These are phyloP conservation scores for Pachyramphus minor DNA, from an alignment of 2,113 vertebrate species.

Conservation along the genomic window DNA sequence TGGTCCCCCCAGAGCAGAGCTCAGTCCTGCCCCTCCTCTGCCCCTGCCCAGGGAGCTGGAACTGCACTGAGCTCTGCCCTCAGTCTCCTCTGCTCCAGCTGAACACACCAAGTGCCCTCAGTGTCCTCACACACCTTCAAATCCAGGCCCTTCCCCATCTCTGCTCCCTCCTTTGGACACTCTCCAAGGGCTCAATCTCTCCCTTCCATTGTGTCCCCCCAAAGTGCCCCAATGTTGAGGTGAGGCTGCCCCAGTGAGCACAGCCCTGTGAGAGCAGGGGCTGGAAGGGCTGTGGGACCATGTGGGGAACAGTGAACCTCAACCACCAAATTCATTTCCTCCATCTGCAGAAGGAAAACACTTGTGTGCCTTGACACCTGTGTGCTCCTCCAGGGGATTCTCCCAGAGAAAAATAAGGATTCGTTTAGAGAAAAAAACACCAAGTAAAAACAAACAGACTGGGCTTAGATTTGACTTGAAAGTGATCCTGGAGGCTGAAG, in stretches of 20 bases:
- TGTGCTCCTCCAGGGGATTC: neutral
- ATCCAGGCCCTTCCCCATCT: neutral
- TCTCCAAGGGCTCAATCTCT: neutral
- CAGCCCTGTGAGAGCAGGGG: neutral
- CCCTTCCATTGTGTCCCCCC: neutral
- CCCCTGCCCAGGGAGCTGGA: neutral
- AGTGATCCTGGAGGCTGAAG: neutral
- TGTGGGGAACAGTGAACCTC: accelerated
- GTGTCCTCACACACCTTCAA: neutral
- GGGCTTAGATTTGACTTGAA: neutral
- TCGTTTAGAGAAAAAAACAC: neutral
- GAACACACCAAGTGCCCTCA: neutral
- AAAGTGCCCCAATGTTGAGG: neutral
- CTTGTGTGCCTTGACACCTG: neutral
- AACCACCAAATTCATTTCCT: neutral
- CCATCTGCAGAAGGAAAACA: neutral
- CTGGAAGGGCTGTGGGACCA: neutral
- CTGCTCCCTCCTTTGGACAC: neutral
- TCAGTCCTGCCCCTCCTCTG: neutral
- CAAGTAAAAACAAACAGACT: neutral
- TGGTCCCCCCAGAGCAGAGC: neutral
- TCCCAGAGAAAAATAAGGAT: neutral
- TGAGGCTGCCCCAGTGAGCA: accelerated
- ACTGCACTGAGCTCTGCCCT: neutral
- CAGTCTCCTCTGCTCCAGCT: neutral